Conservation (phyloP, 2,797 vertebrate genomes). For the Sebastes hopkinsi region DNA sequence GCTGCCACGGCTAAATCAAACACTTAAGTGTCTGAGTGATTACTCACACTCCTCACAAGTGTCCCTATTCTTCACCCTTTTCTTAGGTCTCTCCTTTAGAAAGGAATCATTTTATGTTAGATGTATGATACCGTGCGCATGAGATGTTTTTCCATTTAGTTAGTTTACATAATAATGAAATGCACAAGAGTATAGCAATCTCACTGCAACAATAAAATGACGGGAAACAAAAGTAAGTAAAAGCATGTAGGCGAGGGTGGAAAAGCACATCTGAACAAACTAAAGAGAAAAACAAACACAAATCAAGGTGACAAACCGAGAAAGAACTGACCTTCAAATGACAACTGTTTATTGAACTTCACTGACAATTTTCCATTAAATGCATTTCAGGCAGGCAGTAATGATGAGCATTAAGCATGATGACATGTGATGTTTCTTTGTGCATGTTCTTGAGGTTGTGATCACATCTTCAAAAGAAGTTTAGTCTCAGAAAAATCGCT, state of each 20-base stretch:
- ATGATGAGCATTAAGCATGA: neutral
- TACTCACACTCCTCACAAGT: constrained; percentile 56
- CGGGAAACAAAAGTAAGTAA: neutral
- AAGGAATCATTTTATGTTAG: neutral
- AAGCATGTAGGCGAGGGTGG: neutral
- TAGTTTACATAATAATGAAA: neutral
- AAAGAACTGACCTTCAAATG: constrained; percentile 2
- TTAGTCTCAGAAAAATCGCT: constrained; percentile 18
- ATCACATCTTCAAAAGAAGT: constrained; percentile 37
- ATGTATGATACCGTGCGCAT: neutral
- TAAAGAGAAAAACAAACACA: neutral
- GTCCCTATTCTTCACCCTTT: constrained; percentile 35
- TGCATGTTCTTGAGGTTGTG: constrained; percentile 15
- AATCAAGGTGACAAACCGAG: neutral
- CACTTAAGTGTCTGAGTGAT: constrained; percentile 70
- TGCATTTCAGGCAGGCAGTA: constrained; percentile 11
- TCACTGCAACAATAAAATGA: neutral
- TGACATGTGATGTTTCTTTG: neutral
- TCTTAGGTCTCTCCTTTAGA: neutral
- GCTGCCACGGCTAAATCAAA: constrained; percentile 70
- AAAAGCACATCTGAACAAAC: neutral
- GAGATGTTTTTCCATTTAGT: neutral
- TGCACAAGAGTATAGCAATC: neutral
- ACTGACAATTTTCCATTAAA: neutral
- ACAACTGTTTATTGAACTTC: constrained; percentile 2